Percentiles rank a stretch among this genome's conserved stretches.
These are phyloP conservation scores for Lottia scabra DNA, from an alignment of 2,888 invertebrate species.

Conservation along the genomic window DNA sequence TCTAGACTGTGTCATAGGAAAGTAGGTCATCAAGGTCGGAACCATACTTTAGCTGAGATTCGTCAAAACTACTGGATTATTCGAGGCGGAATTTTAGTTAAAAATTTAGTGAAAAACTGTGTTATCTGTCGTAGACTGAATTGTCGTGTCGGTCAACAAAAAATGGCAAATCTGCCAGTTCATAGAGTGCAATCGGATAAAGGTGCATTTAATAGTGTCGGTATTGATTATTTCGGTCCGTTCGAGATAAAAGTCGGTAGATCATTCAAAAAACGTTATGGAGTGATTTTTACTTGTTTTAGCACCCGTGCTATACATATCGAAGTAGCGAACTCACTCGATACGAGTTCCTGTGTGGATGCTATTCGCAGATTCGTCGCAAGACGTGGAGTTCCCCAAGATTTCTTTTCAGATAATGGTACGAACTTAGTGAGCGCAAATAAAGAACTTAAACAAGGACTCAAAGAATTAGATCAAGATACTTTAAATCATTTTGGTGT, in stretches of 20 bases:
- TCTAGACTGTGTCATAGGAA: constrained; percentile 6
- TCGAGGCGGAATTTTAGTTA: background rate
- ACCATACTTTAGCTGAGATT: background rate
- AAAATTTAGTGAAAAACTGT: background rate
- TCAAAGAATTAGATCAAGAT: constrained; percentile 4
- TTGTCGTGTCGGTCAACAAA: background rate
- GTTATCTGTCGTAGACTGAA: background rate
- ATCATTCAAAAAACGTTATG: constrained; percentile 23
- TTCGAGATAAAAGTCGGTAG: constrained; percentile 24
- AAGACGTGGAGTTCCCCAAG: constrained; percentile 14
- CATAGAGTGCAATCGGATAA: background rate
- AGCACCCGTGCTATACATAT: constrained; percentile 23
- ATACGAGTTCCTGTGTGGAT: constrained; percentile 21
- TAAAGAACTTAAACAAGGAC: constrained; percentile 16
- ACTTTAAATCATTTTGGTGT: background rate
- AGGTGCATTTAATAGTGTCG: background rate
- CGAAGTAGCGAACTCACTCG: constrained; percentile 23
- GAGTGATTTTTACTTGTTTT: constrained; percentile 31
- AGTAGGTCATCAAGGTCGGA: constrained; percentile 5
- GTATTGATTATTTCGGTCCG: constrained; percentile 22
- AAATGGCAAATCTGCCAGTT: background rate
- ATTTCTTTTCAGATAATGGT: constrained; percentile 23
- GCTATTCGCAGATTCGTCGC: constrained; percentile 12
- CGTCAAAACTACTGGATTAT: constrained; percentile 20
- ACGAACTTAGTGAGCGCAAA: constrained; percentile 24